Conservation (phyloP, 2,113 vertebrate genomes). For the Saguinus midas region DNA sequence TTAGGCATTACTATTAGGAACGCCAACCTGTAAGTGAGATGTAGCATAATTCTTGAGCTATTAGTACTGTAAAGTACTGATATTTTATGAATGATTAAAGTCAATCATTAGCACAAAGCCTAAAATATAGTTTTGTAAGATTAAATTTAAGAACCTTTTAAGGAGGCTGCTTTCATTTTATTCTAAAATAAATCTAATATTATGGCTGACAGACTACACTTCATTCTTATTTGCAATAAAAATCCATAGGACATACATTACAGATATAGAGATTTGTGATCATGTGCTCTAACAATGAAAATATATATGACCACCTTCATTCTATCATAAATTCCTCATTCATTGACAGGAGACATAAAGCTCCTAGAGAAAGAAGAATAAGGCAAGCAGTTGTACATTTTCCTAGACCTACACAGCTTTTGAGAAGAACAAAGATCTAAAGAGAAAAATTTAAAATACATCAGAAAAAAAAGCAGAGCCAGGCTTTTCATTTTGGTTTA, state of each 20-base stretch:
- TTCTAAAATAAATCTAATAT: constrained; percentile 10
- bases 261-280: neutral
- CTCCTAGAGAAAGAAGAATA: neutral
- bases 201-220: neutral
- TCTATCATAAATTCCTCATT: neutral
- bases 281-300: neutral
- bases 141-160: neutral
- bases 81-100: constrained; percentile 29
- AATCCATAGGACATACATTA: neutral
- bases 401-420: neutral
- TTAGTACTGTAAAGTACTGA: neutral
- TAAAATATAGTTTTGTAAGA: neutral
- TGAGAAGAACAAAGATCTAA: neutral
- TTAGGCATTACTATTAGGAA: neutral
- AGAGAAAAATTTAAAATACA: neutral
- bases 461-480: constrained; percentile 10
- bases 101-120: neutral
- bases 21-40: neutral
- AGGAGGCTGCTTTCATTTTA: neutral
- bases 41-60: neutral
- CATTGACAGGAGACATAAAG: neutral
- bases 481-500: neutral
- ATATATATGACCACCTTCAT: neutral
- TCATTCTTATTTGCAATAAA: neutral
- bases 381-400: neutral